phyloP scores from a whole-genome alignment of 2,113 vertebrate genomes.

The Genyomyrus donnyi region DNA sequence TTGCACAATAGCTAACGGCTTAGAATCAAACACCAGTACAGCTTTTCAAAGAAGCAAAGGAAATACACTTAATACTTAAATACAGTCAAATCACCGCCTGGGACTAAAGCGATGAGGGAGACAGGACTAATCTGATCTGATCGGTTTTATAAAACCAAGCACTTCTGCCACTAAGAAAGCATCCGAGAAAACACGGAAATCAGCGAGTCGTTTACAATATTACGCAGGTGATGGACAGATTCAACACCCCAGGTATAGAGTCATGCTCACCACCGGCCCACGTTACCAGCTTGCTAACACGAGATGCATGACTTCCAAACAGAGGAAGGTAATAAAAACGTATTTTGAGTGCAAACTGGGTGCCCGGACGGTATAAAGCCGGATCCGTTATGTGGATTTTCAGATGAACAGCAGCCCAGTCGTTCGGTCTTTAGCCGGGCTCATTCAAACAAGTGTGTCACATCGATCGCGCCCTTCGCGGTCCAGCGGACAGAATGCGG shows the following conservation, averaged over 20 bases:
- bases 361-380: not conserved
- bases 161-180: not conserved
- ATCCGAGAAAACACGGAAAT: not conserved
- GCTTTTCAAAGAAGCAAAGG: not conserved
- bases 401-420: not conserved
- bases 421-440: not conserved
- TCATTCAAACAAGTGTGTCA: conserved; percentile 14
- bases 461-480: not conserved
- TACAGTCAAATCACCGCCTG: not conserved
- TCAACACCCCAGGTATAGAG: not conserved
- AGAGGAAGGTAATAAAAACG: not conserved
- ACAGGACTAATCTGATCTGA: not conserved
- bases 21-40: not conserved
- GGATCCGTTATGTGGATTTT: not conserved
- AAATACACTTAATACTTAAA: not conserved
- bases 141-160: not conserved
- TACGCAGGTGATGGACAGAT: not conserved
- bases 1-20: not conserved
- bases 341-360: not conserved
- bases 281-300: not conserved
- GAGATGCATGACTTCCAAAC: not conserved
- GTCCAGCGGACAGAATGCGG: not conserved
- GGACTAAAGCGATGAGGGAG: not conserved
- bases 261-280: not conserved
- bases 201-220: not conserved